Evolutionary conservation across 2,888 invertebrate species (phyloP).

Genomic region (Acleris cristana): DNA sequence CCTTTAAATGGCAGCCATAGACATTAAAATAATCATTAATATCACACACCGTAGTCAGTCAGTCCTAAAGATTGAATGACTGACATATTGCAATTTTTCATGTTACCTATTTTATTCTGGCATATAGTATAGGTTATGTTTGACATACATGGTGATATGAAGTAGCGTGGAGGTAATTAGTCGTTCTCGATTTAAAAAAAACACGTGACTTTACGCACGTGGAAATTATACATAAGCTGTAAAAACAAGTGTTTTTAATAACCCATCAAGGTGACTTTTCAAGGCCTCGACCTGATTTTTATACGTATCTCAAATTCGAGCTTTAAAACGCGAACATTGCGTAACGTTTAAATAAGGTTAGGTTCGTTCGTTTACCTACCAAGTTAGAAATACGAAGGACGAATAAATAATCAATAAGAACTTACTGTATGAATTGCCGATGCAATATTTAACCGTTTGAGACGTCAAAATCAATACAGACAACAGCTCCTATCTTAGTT

Average conservation of each 20-base stretch:
- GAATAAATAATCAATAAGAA: conserved; percentile 1
- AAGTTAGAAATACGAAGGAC: conserved; percentile 19
- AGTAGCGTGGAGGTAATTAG: conserved; percentile 14
- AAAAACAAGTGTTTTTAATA: conserved; percentile 13
- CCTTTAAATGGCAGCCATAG: too few species aligned
- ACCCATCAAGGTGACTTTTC: conserved; percentile 29
- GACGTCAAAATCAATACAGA: conserved; percentile 28
- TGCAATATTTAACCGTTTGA: conserved; percentile 16
- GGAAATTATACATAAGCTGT: not conserved
- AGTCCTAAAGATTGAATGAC: too few species aligned
- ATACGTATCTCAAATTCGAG: conserved; percentile 7
- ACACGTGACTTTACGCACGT: conserved; percentile 17
- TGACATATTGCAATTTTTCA: conserved; percentile 10
- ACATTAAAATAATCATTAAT: too few species aligned
- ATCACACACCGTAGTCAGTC: too few species aligned
- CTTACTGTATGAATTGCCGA: conserved; percentile 41
- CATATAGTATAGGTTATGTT: conserved; percentile 32
- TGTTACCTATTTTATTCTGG: not conserved
- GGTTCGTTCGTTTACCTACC: conserved; percentile 11
- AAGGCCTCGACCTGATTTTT: conserved; percentile 28
- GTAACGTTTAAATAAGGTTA: conserved; percentile 16
- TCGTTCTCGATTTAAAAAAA: not conserved
- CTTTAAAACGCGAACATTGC: conserved; percentile 10
- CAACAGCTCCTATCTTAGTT: conserved; percentile 14
- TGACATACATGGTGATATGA: not conserved